Evolutionary conservation across 2,888 invertebrate species (phyloP).

Genomic region (Hipparchia sbordonii): DNA sequence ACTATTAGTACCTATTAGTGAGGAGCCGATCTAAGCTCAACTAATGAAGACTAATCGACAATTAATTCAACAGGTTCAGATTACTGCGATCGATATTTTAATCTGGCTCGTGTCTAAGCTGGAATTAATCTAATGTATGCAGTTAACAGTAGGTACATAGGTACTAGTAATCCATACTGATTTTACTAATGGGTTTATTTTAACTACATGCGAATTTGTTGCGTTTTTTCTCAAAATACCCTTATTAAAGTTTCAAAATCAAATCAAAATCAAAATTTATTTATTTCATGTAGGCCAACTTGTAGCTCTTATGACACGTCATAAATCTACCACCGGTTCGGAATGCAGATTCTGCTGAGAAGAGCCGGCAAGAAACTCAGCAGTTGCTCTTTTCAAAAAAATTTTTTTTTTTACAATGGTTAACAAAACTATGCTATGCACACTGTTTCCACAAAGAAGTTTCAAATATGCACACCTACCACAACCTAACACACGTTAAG

Average conservation of each 20-base stretch:
- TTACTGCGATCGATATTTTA: conserved; percentile 42
- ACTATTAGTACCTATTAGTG: conserved; percentile 77
- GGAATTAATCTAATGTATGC: conserved; percentile 27
- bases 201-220: background rate
- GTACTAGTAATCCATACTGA: background rate
- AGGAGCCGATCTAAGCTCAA: conserved; percentile 41
- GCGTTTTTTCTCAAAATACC: background rate
- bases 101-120: conserved; percentile 29
- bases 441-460: no score
- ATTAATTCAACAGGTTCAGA: conserved; percentile 44
- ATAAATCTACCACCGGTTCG: no score
- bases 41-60: conserved; percentile 40
- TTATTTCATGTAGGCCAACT: no score
- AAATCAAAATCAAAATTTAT: no score
- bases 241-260: background rate
- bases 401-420: no score
- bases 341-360: no score
- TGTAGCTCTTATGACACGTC: no score
- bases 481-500: no score
- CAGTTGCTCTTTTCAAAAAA: no score
- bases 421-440: no score
- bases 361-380: no score
- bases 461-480: no score
- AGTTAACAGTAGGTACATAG: background rate
- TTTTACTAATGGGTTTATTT: background rate